phyloP scores from a whole-genome alignment of 2,113 vertebrate species.

The Pan paniscus region DNA sequence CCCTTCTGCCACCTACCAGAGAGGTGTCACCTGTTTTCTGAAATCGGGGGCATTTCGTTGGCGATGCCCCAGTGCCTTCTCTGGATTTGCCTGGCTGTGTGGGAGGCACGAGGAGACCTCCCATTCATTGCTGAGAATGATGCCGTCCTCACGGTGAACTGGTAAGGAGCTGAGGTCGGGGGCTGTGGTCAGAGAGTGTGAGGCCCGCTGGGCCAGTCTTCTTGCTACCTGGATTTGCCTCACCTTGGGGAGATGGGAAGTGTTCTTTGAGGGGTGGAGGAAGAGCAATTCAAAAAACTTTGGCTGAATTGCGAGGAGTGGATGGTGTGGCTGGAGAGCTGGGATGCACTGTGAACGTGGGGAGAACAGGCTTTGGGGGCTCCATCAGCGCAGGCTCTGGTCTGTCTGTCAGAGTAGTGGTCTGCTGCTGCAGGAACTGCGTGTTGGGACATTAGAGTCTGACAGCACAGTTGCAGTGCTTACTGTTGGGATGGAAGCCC shows the following conservation, averaged over 20 bases:
- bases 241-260: not conserved
- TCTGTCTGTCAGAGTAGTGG: not conserved
- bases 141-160: slow-evolving; percentile 94
- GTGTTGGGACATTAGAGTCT: not conserved
- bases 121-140: slow-evolving; percentile 95
- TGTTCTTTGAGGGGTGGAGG: not conserved
- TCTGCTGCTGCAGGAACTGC: fast-evolving
- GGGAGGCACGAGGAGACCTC: slow-evolving; percentile 90
- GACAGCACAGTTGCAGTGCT: fast-evolving
- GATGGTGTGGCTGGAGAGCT: fast-evolving
- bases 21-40: slow-evolving; percentile 25
- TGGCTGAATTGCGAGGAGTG: not conserved
- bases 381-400: fast-evolving
- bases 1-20: not conserved
- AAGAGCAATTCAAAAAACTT: not conserved
- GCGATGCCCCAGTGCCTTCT: slow-evolving; percentile 82
- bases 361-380: not conserved
- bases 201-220: fast-evolving
- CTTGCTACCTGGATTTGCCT: not conserved
- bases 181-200: not conserved
- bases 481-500: not conserved
- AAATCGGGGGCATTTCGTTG: slow-evolving; percentile 17
- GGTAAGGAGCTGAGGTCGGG: slow-evolving; percentile 86
- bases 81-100: slow-evolving; percentile 90
- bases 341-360: fast-evolving